Evolutionary conservation across 2,113 vertebrate species (phyloP), one percentile per base, ranked within the genome.

Genomic region (Myotis brandtii): DNA sequence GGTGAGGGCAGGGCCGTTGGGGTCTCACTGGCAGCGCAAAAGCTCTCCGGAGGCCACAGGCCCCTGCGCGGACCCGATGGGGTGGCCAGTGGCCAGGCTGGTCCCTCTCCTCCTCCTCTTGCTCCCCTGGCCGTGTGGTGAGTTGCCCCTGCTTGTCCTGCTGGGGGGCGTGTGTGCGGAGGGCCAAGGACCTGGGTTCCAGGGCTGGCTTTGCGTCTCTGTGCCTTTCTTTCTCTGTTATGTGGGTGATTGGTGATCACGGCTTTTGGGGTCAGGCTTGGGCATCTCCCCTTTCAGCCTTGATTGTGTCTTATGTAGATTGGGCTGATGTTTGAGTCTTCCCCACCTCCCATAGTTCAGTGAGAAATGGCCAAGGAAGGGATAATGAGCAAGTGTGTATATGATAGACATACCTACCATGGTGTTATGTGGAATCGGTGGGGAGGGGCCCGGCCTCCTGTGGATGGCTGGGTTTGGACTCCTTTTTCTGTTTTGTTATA

Each of bases 21-120:
- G 69, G 59, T 77, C 56, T 69, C 20, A 0, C 17, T 3, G 0
- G 94, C 8, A 3, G 37, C 48, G 0, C 46, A 54, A 69, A 80
- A 81, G 56, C 48, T 82, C 34, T 2, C n/a, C 56, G 17, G n/a
- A 43, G 16, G 14, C 79, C 30, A 30, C 20, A 0, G n/a, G 54
- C 40, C 64, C 30, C 66, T 23, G 13, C 9, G 3, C 54, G 95
- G 91, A 56, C 75, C 56, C 0, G 1, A 94, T 91, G 95, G 21
- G 21, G 59, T 5, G 3, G 37, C 59, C 1, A 1, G 23, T 10
- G 70, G 11, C 43, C n/a, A 2, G 6, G 66, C 83, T 93, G 54
- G 43, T 6, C 9, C 50, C 25, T 21, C 3, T 89, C 6, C 17
- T 96, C 66, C 23, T 97, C 25, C 9, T 93, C 34, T 75, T 75